Percentiles rank a stretch among this genome's conserved stretches.
Conservation (phyloP, 2,888 invertebrate genomes). For the Harmothoe impar region DNA sequence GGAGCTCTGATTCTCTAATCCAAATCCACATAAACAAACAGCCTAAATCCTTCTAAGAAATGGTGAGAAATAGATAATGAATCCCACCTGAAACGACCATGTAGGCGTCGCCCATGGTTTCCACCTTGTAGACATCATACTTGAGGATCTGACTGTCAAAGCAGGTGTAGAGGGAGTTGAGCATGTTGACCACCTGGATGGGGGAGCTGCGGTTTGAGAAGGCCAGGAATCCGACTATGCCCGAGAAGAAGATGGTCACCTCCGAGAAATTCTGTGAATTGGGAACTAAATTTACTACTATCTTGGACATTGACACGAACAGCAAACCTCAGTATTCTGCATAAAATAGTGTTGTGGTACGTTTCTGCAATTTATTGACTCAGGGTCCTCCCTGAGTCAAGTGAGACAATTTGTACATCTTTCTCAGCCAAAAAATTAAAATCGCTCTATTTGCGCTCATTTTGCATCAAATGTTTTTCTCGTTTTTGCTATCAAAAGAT, state of each 20-base stretch:
- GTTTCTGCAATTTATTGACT: too few species aligned
- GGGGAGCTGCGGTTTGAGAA: conserved; percentile 77
- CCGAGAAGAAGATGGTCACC: conserved; percentile 78
- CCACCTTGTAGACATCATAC: conserved; percentile 62
- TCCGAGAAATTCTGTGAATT: conserved; percentile 13
- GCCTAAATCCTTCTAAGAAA: neutral
- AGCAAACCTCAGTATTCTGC: too few species aligned
- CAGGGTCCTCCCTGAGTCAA: too few species aligned
- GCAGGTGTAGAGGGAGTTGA: conserved; percentile 66
- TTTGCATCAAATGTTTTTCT: too few species aligned
- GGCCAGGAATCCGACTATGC: conserved; percentile 77
- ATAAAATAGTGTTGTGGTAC: too few species aligned
- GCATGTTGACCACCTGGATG: conserved; percentile 74
- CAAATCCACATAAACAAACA: neutral
- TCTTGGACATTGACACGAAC: too few species aligned
- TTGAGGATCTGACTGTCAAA: conserved; percentile 65
- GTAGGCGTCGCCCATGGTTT: conserved; percentile 53
- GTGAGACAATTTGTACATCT: too few species aligned
- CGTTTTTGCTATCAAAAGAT: too few species aligned
- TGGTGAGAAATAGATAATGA: neutral
- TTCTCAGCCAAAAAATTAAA: too few species aligned
- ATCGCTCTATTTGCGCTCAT: too few species aligned
- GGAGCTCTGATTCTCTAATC: too few species aligned
- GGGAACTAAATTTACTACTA: too few species aligned
- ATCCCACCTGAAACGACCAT: conserved; percentile 43